phyloP scores from a whole-genome alignment of 2,888 invertebrate genomes.

The Thalpophila matura region DNA sequence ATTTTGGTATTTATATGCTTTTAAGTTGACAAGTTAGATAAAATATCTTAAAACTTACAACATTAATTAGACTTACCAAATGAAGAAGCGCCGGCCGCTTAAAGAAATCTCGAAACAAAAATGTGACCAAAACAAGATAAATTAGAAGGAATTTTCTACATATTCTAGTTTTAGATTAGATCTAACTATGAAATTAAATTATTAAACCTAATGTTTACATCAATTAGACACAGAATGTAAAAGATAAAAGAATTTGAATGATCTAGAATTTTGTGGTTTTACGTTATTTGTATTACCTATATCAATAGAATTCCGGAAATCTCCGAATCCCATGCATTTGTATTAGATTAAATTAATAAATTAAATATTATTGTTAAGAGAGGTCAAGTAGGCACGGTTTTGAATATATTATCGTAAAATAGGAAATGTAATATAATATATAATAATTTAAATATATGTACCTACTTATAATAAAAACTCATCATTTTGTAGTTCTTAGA shows the following conservation, averaged over 20 bases:
- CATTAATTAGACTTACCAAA: neutral
- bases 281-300: no score
- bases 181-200: slow-evolving; percentile 8
- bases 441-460: no score
- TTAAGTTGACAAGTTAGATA: no score
- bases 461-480: no score
- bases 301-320: neutral
- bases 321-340: no score
- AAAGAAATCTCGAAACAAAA: neutral
- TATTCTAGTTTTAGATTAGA: slow-evolving; percentile 15
- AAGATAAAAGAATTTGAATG: neutral
- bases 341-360: no score
- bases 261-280: neutral
- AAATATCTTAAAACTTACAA: neutral
- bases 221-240: neutral
- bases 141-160: neutral
- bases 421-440: no score
- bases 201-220: neutral
- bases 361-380: no score
- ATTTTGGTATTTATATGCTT: neutral
- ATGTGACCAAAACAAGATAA: slow-evolving; percentile 3
- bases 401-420: no score
- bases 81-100: slow-evolving; percentile 19
- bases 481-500: no score
- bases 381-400: no score